These are phyloP conservation scores for Callithrix jacchus DNA, from an alignment of 2,113 vertebrate species.

Conservation along the genomic window DNA sequence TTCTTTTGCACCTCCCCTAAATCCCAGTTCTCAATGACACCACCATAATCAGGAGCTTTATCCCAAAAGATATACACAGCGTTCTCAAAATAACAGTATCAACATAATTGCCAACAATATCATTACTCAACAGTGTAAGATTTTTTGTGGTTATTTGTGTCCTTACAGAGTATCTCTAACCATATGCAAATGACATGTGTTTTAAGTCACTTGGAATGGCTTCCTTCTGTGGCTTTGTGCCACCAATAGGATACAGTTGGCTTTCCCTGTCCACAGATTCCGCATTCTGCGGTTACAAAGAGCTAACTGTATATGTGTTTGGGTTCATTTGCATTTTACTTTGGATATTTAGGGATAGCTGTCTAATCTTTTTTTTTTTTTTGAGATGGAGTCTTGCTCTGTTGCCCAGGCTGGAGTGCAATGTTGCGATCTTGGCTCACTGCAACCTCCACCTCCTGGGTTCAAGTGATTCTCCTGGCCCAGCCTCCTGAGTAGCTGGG, in stretches of 20 bases:
- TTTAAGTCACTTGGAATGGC: not conserved
- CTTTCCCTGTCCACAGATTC: not conserved
- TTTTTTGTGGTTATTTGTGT: not conserved
- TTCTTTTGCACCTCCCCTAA: not conserved
- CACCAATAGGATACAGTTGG: not conserved
- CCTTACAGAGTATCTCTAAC: not conserved
- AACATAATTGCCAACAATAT: not conserved
- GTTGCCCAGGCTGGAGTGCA: too few relatives aligned
- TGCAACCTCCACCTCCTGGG: too few relatives aligned
- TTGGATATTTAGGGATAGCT: constrained; percentile 21
- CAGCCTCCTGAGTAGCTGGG: too few relatives aligned
- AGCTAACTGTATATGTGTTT: not conserved
- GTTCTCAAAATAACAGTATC: not conserved
- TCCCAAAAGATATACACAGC: not conserved
- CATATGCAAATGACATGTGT: not conserved
- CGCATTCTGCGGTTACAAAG: not conserved
- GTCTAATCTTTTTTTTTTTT: not conserved
- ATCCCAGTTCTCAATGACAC: not conserved
- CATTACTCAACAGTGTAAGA: not conserved
- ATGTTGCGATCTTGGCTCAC: too few relatives aligned
- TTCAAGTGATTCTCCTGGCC: too few relatives aligned
- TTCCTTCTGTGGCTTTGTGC: not conserved
- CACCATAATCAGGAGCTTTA: not conserved
- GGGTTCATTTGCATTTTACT: not conserved
- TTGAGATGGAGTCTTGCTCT: too few relatives aligned